A percentile compares a stretch with the other conserved stretches of the same genome.
These are phyloP conservation scores for Polypedilum pembai DNA, from an alignment of 1,140 invertebrate genomes.

Conservation along the genomic window DNA sequence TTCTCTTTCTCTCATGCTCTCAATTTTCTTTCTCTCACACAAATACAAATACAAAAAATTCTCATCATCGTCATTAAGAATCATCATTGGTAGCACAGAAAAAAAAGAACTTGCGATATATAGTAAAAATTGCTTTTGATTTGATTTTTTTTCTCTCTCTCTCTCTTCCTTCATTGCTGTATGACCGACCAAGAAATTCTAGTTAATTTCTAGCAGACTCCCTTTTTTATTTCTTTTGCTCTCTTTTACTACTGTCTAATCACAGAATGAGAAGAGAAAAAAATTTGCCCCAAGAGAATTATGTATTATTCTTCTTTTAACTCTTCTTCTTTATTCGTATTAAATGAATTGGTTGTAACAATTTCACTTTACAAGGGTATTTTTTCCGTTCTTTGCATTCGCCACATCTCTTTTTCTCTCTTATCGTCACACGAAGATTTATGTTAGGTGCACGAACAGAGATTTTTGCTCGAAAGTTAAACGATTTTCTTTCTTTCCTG, in stretches of 20 bases:
- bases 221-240: slow-evolving; percentile 1
- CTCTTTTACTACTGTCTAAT: not conserved
- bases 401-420: not conserved
- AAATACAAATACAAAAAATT: no score
- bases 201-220: not conserved
- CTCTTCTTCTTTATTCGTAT: not conserved
- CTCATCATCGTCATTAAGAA: no score
- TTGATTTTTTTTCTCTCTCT: no score
- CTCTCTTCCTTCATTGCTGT: no score
- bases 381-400: not conserved
- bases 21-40: no score
- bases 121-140: no score
- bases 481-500: slow-evolving; percentile 5
- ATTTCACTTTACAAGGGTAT: slow-evolving; percentile 18
- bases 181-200: not conserved
- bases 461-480: not conserved
- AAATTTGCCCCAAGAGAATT: not conserved
- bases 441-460: not conserved
- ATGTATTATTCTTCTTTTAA: not conserved
- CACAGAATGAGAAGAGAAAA: not conserved
- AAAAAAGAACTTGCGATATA: no score
- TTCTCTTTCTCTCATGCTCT: not conserved
- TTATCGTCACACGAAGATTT: slow-evolving; percentile 4
- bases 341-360: slow-evolving; percentile 18
- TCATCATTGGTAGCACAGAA: no score